Conservation (phyloP, 1,140 invertebrate genomes). For the Drosophila rufa region DNA sequence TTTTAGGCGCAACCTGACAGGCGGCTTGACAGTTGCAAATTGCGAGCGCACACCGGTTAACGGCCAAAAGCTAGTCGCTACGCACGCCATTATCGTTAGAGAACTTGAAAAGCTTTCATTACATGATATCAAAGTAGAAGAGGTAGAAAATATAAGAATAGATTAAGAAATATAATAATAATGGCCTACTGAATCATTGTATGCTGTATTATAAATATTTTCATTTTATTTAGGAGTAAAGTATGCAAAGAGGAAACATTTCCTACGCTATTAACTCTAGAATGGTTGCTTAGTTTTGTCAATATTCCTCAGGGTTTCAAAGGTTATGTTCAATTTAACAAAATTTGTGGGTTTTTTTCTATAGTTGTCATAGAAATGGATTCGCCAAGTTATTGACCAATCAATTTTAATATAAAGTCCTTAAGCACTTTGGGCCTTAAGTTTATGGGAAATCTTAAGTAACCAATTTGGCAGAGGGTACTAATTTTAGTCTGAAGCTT, state of each 20-base stretch:
- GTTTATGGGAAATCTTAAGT: too few species aligned
- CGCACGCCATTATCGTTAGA: conserved; percentile 25
- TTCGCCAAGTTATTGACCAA: too few species aligned
- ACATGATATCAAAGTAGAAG: neutral
- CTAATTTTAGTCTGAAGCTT: too few species aligned
- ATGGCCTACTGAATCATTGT: neutral
- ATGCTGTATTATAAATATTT: neutral
- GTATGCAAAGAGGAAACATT: neutral
- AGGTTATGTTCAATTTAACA: too few species aligned
- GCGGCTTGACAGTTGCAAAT: conserved; percentile 76
- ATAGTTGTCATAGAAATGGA: too few species aligned
- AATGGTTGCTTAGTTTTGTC: too few species aligned
- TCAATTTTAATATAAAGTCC: too few species aligned
- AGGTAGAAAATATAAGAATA: neutral
- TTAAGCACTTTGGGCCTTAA: too few species aligned
- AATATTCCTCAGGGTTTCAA: too few species aligned
- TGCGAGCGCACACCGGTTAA: conserved; percentile 27
- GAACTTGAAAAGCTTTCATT: conserved; percentile 2
- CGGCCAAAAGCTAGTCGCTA: conserved; percentile 33
- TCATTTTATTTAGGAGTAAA: neutral
- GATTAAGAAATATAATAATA: too few species aligned
- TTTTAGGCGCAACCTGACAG: conserved; percentile 70
- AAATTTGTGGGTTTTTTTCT: too few species aligned
- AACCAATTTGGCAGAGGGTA: too few species aligned
- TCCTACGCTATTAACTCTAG: neutral